Evolutionary conservation across 2,113 vertebrate species (phyloP).

Genomic region (Percina caprodes): DNA sequence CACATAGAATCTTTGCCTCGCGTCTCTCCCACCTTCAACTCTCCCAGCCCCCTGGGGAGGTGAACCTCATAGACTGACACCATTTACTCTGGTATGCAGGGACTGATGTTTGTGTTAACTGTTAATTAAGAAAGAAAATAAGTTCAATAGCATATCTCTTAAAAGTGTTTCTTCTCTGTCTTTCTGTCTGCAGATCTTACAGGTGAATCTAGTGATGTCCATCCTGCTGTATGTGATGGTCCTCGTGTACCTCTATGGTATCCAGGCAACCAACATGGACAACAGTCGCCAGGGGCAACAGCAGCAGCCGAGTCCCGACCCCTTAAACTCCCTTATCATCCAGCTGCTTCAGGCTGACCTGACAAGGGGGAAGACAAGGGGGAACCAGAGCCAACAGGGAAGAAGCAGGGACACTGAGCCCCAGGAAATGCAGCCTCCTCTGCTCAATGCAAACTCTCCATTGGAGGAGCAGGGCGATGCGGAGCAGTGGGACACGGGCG

Average conservation of each 20-base stretch:
- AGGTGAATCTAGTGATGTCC: slow-evolving; percentile 99
- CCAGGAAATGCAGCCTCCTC: slow-evolving; percentile 47
- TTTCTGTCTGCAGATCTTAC: slow-evolving; percentile 91
- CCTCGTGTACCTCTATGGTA: slow-evolving; percentile 97
- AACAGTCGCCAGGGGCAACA: slow-evolving; percentile 75
- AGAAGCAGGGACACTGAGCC: slow-evolving; percentile 44
- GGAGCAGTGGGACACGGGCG: slow-evolving; percentile 67
- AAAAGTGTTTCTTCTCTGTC: slow-evolving; percentile 10
- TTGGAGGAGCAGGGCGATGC: slow-evolving; percentile 61
- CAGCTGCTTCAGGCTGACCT: slow-evolving; percentile 97
- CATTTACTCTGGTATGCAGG: too few relatives aligned
- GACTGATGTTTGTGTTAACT: neutral
- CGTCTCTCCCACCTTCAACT: neutral
- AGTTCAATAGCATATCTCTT: neutral
- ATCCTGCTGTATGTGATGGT: slow-evolving; percentile 99
- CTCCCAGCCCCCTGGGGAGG: neutral
- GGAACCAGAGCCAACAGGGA: slow-evolving; percentile 60
- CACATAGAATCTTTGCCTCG: neutral
- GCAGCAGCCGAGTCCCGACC: slow-evolving; percentile 89
- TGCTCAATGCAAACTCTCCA: slow-evolving; percentile 40
- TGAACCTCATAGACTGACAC: neutral
- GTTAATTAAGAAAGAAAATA: neutral
- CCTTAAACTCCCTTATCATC: slow-evolving; percentile 95
- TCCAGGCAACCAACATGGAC: slow-evolving; percentile 95
- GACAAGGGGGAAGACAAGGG: slow-evolving; percentile 84